Percentiles rank a stretch among this genome's conserved stretches.
phyloP scores from a whole-genome alignment of 2,797 vertebrate genomes.

The Cottoperca gobio region DNA sequence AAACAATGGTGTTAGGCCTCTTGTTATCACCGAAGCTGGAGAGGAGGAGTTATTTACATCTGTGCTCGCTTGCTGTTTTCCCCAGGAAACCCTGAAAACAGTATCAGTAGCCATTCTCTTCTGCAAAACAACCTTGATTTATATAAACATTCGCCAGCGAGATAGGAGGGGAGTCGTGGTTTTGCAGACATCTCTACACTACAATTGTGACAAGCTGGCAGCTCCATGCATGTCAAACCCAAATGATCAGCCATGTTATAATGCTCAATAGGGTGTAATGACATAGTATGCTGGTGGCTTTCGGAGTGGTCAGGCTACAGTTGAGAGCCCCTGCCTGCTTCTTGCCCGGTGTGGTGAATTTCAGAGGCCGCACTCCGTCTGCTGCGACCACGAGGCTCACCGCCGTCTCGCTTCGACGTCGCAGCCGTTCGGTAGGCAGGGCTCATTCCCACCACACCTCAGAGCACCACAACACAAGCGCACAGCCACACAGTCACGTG shows the following conservation, averaged over 20 bases:
- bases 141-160: slow-evolving; percentile 53
- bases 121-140: slow-evolving; percentile 66
- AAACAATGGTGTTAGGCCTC: slow-evolving; percentile 75
- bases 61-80: slow-evolving; percentile 50
- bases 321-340: slow-evolving; percentile 59
- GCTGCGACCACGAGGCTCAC: slow-evolving; percentile 71
- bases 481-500: slow-evolving; percentile 63
- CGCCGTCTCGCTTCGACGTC: slow-evolving; percentile 71
- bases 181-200: slow-evolving; percentile 38
- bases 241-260: slow-evolving; percentile 64
- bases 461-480: slow-evolving; percentile 64
- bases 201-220: slow-evolving; percentile 60
- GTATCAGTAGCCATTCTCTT: slow-evolving; percentile 40
- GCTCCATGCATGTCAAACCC: slow-evolving; percentile 53
- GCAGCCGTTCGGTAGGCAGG: slow-evolving; percentile 66
- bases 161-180: slow-evolving; percentile 51
- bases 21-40: slow-evolving; percentile 65
- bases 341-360: slow-evolving; percentile 59
- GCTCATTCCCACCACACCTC: slow-evolving; percentile 70
- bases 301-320: slow-evolving; percentile 70
- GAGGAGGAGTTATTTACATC: slow-evolving; percentile 75
- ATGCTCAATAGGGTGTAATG: slow-evolving; percentile 73
- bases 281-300: slow-evolving; percentile 68
- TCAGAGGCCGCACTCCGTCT: slow-evolving; percentile 67
- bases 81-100: slow-evolving; percentile 67